Base-by-base conservation (phyloP, 2,113 vertebrate species). In the Trochalopteron elliotii region DNA sequence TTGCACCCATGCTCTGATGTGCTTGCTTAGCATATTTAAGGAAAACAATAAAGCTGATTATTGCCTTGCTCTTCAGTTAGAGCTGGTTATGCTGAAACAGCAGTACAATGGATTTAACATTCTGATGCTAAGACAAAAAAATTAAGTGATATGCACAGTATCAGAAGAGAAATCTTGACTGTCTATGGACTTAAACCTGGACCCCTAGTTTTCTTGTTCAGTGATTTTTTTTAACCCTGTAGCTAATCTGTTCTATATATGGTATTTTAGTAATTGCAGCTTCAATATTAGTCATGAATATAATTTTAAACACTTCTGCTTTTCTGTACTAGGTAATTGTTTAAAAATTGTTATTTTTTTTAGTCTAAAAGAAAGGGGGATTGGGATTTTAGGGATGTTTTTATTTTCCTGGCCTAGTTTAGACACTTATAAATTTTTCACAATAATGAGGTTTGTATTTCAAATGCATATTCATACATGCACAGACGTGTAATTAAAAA, bases 11-110 rank as follows among this genome's bases (percentile, higher is more conserved):
- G 42, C 47, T 93, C 60, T 87, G 74, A 82, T 2, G 24, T 81
- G 63, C 44, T 90, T 45, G 22, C 40, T 80, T 83, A 83, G 72
- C 67, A 35, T 68, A 90, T 94, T 94, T 83, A 81, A 93, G 59
- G 86, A 72, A 90, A 92, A 95, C 71, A 94, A 86, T 92, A 65
- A 80, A 86, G 63, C 67, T 90, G 91, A 92, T 96, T 91, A 78
- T 91, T 93, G 60, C 47, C 49, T 91, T 83, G 45, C 64, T 86
- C 86, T 94, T 93, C 67, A 86, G 24, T 94, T 90, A 87, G 47
- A 79, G 75, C 55, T 92, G 61, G 12, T 63, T 77, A 42, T 81
- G 71, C 56, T 93, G 71, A 95, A 94, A 42, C 25, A 86, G 47
- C 85, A 83, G 49, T 56, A 80, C 84, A 88, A 83, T 65, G 45